Base-by-base conservation (phyloP, 1,140 invertebrate species). In the Drosophila santomea region DNA sequence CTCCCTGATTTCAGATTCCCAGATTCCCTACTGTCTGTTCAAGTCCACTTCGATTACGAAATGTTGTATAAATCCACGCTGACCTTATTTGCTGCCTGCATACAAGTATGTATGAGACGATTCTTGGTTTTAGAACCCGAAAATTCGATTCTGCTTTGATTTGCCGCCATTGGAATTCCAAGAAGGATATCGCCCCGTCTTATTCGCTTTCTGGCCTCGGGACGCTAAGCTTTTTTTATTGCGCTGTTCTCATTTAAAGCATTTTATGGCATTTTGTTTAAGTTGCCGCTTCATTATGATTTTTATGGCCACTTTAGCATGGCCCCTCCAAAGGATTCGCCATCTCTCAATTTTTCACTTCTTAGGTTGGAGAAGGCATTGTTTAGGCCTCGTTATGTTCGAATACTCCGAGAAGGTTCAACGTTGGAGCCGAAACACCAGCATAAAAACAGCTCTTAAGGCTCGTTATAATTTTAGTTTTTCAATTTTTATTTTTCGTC, bases 241-340 rank as follows among this genome's bases (percentile, higher is more conserved):
- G 32, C 56, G 23, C 55, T 55, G 76, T 89, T 88, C 82, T 88
- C 80, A 88, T 89, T 89, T 89, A 84, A 80, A 63, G 73, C 73
- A 88, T 88, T 89, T 89, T 83, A 89, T 80, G 80, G 84, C 84
- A 88, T 88, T 88, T 88, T 83, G 83, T 83, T 88, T 83, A 80
- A 89, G 84, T 88, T 77, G 84, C 80, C 84, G 84, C 80, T 88
- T 88, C 84, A 88, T 88, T 88, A 88, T 88, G 84, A 88, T 89
- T 88, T 88, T 89, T 88, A 88, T 89, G 76, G 84, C 76, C 84
- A 84, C 80, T 89, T 89, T 82, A 60, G 77, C 74, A 62, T 79
- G 59, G 71, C 47, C 35, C 45, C 23, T 51, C 20, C 48, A 12
- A 73, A 55, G 60, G 55, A 62, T 38, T 35, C 25, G 25, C 36